A percentile compares a stretch with the other conserved stretches of the same genome.
phyloP scores from a whole-genome alignment of 2,113 vertebrate species.

The Arothron firmamentum region DNA sequence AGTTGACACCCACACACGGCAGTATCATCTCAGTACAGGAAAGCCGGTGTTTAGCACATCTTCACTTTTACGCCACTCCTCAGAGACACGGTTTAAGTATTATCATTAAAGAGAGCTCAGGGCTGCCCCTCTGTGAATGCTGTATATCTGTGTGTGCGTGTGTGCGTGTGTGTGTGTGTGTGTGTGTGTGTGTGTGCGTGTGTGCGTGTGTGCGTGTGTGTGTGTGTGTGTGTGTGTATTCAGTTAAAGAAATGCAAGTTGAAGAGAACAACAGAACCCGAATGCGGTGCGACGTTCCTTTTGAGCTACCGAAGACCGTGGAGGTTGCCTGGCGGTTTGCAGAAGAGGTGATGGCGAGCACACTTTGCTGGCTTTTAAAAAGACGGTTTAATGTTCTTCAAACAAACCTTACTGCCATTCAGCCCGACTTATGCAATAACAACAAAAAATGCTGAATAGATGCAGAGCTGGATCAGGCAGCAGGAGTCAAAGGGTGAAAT shows the following conservation, averaged over 20 bases:
- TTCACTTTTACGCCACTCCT: slow-evolving; percentile 62
- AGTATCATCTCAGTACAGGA: slow-evolving; percentile 62
- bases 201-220: too few relatives aligned
- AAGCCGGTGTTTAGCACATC: slow-evolving; percentile 67
- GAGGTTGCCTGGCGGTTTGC: slow-evolving; percentile 69
- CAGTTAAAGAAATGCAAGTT: slow-evolving; percentile 63
- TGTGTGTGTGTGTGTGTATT: slow-evolving; percentile 21
- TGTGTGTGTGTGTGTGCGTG: slow-evolving; percentile 16
- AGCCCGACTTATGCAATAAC: not conserved
- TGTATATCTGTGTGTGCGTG: slow-evolving; percentile 35
- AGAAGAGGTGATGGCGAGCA: slow-evolving; percentile 37
- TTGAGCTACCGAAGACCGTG: slow-evolving; percentile 56
- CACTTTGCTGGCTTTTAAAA: slow-evolving; percentile 5
- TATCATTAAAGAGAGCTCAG: slow-evolving; percentile 67
- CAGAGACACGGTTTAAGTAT: slow-evolving; percentile 68
- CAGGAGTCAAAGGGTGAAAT: not conserved
- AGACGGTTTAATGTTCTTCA: not conserved
- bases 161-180: slow-evolving; percentile 21
- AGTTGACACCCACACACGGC: slow-evolving; percentile 67
- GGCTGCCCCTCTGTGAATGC: slow-evolving; percentile 42
- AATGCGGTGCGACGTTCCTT: slow-evolving; percentile 64
- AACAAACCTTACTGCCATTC: not conserved
- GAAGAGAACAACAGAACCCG: slow-evolving; percentile 58
- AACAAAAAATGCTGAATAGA: too few relatives aligned
- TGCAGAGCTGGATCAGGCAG: not conserved